Conservation (phyloP, 2,113 vertebrate species). For the Sphyrna mokarran region DNA sequence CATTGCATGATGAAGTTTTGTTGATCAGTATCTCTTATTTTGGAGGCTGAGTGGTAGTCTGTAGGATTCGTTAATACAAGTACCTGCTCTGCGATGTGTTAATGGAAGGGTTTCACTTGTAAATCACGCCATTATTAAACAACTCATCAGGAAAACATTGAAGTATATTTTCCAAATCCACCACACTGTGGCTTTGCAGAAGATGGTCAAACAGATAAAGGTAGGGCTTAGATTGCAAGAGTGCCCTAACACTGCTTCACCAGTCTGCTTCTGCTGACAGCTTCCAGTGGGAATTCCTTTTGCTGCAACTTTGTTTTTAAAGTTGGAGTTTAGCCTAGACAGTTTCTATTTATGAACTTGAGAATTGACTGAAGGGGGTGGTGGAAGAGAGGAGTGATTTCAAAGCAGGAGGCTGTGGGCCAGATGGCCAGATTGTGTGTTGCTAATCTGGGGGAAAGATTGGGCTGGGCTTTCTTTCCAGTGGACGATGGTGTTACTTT, state of each 20-base stretch:
- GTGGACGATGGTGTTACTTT: background rate
- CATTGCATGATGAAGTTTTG: background rate
- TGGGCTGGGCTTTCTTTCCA: background rate
- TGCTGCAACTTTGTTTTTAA: background rate
- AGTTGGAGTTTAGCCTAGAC: background rate
- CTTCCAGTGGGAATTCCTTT: background rate
- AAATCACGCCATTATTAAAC: background rate
- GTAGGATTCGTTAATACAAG: background rate
- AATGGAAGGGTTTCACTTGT: background rate
- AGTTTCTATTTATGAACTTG: background rate
- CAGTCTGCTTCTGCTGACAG: background rate
- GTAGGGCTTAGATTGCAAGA: background rate
- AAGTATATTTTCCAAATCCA: background rate
- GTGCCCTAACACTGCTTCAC: background rate
- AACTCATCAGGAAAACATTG: background rate
- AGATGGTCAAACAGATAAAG: background rate
- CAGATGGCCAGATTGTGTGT: background rate
- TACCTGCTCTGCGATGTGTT: background rate
- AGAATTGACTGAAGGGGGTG: background rate
- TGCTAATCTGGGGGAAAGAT: background rate
- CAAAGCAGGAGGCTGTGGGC: background rate
- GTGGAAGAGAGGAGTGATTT: background rate
- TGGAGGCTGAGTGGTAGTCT: background rate
- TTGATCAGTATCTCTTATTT: background rate
- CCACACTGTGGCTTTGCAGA: background rate